These are phyloP conservation scores for Tetranychus truncatus DNA, from an alignment of 2,888 invertebrate species.

Conservation along the genomic window DNA sequence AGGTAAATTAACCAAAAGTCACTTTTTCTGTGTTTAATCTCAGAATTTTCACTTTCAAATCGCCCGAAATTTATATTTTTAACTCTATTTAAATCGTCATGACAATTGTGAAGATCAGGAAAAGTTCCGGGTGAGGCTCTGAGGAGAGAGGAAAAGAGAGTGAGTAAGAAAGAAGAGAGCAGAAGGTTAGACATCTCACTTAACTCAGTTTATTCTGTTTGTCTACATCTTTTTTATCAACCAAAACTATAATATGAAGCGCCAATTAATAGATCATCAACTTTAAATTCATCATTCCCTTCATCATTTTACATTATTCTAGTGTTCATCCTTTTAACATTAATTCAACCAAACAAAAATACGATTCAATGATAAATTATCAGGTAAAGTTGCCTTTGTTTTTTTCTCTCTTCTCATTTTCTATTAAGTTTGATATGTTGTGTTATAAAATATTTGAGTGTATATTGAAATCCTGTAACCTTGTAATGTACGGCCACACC, in stretches of 20 bases:
- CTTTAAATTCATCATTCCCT: background rate
- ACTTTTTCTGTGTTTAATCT: too few species aligned
- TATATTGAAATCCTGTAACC: background rate
- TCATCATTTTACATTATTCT: background rate
- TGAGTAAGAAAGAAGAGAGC: too few species aligned
- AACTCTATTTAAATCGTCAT: too few species aligned
- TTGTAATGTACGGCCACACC: slow-evolving; percentile 1
- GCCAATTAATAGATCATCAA: background rate
- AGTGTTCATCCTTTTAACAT: background rate
- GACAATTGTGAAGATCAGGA: background rate
- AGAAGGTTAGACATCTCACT: background rate
- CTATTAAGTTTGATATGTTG: background rate
- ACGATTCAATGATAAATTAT: background rate
- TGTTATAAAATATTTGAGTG: background rate
- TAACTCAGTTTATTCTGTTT: background rate
- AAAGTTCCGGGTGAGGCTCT: background rate
- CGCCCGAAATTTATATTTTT: too few species aligned
- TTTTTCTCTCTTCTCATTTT: slow-evolving; percentile 1
- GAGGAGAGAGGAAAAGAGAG: background rate
- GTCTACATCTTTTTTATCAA: background rate
- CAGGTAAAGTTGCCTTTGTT: background rate
- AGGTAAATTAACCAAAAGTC: too few species aligned
- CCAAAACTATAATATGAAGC: background rate
- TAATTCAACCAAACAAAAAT: background rate
- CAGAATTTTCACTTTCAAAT: too few species aligned